These are phyloP conservation scores for Microcebus lehilahytsara DNA, from an alignment of 2,113 vertebrate species.

Conservation along the genomic window DNA sequence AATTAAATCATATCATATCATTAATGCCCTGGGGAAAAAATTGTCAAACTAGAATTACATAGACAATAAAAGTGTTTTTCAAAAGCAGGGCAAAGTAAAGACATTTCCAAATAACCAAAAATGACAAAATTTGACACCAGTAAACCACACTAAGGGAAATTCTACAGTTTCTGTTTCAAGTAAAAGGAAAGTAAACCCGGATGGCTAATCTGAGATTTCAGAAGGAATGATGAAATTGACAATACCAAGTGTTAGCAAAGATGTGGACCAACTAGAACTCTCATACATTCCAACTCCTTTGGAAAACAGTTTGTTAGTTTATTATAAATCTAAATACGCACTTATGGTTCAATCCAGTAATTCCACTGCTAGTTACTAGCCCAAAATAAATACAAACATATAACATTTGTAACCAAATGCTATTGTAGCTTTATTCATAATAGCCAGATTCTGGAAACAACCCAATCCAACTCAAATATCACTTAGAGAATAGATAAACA, in stretches of 20 bases:
- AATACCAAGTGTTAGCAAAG: neutral
- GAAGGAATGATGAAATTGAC: neutral
- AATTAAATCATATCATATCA: too few relatives aligned
- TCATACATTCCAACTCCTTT: neutral
- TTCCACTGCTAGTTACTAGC: neutral
- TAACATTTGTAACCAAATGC: neutral
- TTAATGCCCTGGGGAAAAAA: neutral
- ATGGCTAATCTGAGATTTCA: neutral
- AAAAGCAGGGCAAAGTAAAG: neutral
- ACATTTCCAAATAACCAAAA: neutral
- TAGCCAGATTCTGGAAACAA: neutral
- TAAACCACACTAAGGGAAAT: neutral
- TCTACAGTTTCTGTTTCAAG: neutral
- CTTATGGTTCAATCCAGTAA: neutral
- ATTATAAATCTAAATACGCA: neutral
- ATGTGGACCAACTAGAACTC: neutral
- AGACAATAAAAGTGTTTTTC: neutral
- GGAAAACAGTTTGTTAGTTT: neutral
- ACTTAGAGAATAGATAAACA: neutral
- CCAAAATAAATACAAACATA: neutral
- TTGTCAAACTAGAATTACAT: neutral
- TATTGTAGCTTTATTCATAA: neutral
- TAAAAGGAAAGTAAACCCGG: neutral
- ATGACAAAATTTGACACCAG: neutral
- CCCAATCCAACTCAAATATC: neutral